phyloP scores from a whole-genome alignment of 2,888 invertebrate species.

The Thera britannica region DNA sequence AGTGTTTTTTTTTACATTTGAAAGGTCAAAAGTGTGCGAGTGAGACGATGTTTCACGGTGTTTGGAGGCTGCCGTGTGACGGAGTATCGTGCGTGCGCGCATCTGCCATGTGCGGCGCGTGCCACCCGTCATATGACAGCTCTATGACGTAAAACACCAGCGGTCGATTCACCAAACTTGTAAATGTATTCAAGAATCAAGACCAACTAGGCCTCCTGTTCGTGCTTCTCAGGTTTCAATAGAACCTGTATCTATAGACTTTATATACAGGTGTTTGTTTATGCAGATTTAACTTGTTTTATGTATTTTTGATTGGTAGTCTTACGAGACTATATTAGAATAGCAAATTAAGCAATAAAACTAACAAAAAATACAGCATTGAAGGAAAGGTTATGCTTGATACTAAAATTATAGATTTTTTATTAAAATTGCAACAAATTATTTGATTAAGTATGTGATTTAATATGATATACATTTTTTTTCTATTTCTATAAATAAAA shows the following conservation, averaged over 20 bases:
- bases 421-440: too few species aligned
- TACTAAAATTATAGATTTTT: too few species aligned
- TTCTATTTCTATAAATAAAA: background rate
- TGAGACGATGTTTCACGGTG: background rate
- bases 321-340: background rate
- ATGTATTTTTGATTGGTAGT: background rate
- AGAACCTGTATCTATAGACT: conserved; percentile 33
- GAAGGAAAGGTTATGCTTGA: too few species aligned
- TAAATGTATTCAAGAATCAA: conserved; percentile 31
- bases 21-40: too few species aligned
- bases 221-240: conserved; percentile 13
- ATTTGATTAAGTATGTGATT: too few species aligned
- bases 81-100: conserved; percentile 64
- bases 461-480: too few species aligned
- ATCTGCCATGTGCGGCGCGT: conserved; percentile 67
- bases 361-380: too few species aligned
- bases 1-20: too few species aligned
- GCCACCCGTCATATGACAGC: conserved; percentile 44
- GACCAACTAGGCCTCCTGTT: conserved; percentile 24
- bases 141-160: conserved; percentile 46
- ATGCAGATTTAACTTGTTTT: conserved; percentile 12
- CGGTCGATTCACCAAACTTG: conserved; percentile 41
- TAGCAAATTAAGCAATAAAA: too few species aligned
- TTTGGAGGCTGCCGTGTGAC: conserved; percentile 46
- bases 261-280: conserved; percentile 15